Base-by-base conservation (phyloP, 2,113 vertebrate species). In the Melozone crissalis region DNA sequence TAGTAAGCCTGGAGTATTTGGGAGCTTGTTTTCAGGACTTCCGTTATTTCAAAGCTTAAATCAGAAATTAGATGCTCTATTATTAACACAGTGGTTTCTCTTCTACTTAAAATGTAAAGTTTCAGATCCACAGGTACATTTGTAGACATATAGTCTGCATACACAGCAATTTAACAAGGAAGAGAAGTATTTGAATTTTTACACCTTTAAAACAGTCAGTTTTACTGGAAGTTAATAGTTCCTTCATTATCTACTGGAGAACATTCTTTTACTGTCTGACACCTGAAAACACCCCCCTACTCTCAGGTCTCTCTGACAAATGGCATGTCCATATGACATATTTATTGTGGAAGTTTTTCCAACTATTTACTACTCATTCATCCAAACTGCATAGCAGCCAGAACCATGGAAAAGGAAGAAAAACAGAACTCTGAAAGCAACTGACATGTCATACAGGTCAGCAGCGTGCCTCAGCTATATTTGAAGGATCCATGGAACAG, bases 321-420 rank as follows among this genome's bases (percentile, higher is more conserved):
- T 5, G 33, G 71, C 85, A 91, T 35, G 86, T 68, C 46, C 59
- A 13, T 15, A 43, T 3, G 20, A 90, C 17, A 2, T 8, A 63
- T 11, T 63, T 55, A 47, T 17, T 57, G 69, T 69, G 41, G 46
- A 76, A 72, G 33, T 81, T 76, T 47, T 72, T 74, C 67, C 63
- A 74, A 4, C 66, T 89, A n/a, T 84, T 91, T 57, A 65, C 57
- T 87, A 24, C 67, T 61, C 79, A 69, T 51, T 76, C 44, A 74
- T 76, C 68, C 71, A 46, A 94, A 94, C 72, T 76, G 91, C 82
- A 84, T 1, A 93, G 79, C 89, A 86, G 76, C 35, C 47, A 80
- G 61, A 95, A 80, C 88, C 80, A 82, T 15, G 28, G 84, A 73
- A 83, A 92, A 94, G 63, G 57, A 72, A 91, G 35, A 65, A 90